These are phyloP conservation scores for Formicarius rufipectus DNA, from an alignment of 2,113 vertebrate genomes.

Conservation along the genomic window DNA sequence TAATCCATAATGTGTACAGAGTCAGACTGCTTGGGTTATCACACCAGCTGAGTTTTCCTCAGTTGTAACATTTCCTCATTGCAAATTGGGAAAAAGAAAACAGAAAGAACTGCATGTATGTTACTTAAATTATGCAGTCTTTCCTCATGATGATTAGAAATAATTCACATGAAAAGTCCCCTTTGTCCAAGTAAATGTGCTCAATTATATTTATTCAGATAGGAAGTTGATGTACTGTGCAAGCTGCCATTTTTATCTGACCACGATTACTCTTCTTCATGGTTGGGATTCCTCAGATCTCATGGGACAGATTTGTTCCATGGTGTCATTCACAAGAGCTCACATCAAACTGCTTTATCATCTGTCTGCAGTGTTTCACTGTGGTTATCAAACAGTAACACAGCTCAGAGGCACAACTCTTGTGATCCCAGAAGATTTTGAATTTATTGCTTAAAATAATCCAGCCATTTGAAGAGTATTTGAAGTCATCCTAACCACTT, in stretches of 20 bases:
- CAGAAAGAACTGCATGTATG: not conserved
- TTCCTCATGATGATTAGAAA: not conserved
- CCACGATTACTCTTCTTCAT: slow-evolving; percentile 12
- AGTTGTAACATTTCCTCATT: not conserved
- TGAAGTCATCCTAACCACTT: not conserved
- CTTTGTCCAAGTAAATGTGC: not conserved
- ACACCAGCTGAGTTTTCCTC: not conserved
- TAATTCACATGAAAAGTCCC: not conserved
- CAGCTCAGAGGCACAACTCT: not conserved
- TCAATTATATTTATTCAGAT: slow-evolving; percentile 14
- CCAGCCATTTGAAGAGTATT: not conserved
- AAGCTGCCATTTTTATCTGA: slow-evolving; percentile 47
- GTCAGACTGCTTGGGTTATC: not conserved
- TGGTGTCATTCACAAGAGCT: slow-evolving; percentile 14
- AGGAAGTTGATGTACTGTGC: not conserved
- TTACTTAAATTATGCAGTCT: not conserved
- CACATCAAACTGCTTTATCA: slow-evolving; percentile 46
- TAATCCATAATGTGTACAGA: not conserved
- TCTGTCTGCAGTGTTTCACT: slow-evolving; percentile 27
- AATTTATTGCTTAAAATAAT: slow-evolving; percentile 42
- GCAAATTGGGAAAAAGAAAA: not conserved
- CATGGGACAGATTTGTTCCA: slow-evolving; percentile 24
- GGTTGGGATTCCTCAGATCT: slow-evolving; percentile 16
- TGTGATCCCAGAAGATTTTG: slow-evolving; percentile 30
- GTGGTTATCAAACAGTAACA: slow-evolving; percentile 45